Evolutionary conservation across 2,797 vertebrate genomes (phyloP).

Genomic region (Pipistrellus pipistrellus): DNA sequence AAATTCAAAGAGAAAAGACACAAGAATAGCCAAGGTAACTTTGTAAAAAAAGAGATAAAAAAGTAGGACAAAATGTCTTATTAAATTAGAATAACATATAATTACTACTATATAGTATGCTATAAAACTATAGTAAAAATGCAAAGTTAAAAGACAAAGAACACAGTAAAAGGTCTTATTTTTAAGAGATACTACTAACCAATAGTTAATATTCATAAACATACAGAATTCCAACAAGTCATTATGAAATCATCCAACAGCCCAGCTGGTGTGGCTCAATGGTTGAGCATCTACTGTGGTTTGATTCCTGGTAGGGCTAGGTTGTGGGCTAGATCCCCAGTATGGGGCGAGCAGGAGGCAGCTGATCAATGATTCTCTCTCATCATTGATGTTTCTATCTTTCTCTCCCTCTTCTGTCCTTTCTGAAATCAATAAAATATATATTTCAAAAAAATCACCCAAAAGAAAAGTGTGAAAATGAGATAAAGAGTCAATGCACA

Average conservation of each 20-base stretch:
- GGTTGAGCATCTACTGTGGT: too few relatives aligned
- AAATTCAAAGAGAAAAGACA: conserved; percentile 1
- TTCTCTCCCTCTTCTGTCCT: too few relatives aligned
- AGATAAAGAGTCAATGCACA: neutral
- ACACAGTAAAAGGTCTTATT: conserved; percentile 21
- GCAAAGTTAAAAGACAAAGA: conserved; percentile 14
- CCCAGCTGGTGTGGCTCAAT: too few relatives aligned
- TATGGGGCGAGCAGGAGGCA: too few relatives aligned
- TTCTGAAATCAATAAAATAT: too few relatives aligned
- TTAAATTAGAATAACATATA: neutral
- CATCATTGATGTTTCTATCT: too few relatives aligned
- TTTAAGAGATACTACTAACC: neutral
- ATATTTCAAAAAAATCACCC: neutral
- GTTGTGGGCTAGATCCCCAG: too few relatives aligned
- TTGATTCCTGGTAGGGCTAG: too few relatives aligned
- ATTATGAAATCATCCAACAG: neutral
- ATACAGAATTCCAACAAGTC: conserved; percentile 19
- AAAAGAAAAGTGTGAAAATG: neutral
- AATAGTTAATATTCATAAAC: neutral
- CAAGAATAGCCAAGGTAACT: conserved; percentile 19
- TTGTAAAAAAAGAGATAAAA: conserved; percentile 21
- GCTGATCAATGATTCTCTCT: too few relatives aligned
- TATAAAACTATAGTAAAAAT: neutral
- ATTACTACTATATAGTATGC: neutral
- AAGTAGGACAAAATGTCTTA: conserved; percentile 5